These are phyloP conservation scores for Liodrosophila aerea DNA, from an alignment of 2,888 invertebrate species.

Conservation along the genomic window DNA sequence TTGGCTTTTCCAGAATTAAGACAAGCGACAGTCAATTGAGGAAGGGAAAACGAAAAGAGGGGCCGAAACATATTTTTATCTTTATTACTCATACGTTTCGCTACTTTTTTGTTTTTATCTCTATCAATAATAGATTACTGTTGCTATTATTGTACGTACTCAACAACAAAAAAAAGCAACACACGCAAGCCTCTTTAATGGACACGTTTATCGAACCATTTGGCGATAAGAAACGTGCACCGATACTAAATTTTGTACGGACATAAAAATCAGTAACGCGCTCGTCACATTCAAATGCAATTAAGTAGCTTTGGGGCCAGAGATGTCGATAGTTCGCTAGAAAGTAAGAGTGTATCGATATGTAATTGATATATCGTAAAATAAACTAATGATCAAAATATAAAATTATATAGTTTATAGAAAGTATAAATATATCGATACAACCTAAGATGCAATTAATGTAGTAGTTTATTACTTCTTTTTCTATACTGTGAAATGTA, in stretches of 20 bases:
- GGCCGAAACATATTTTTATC: constrained; percentile 12
- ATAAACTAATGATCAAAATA: no score
- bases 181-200: constrained; percentile 59
- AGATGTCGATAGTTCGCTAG: background rate
- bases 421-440: no score
- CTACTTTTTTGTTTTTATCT: constrained; percentile 35
- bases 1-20: no score
- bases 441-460: no score
- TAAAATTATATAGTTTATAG: no score
- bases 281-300: constrained; percentile 52
- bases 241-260: constrained; percentile 52
- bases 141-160: constrained; percentile 8
- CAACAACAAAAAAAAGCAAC: constrained; percentile 8
- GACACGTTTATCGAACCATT: constrained; percentile 59
- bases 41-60: no score
- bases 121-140: constrained; percentile 58
- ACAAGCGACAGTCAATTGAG: no score
- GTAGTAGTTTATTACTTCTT: no score
- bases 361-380: background rate
- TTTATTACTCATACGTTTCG: constrained; percentile 48
- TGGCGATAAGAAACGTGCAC: constrained; percentile 49
- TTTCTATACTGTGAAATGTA: no score
- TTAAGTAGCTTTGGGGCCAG: constrained; percentile 40
- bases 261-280: constrained; percentile 44
- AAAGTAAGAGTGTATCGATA: background rate